These are phyloP conservation scores for Seriola rivoliana DNA, from an alignment of 2,113 vertebrate species.

Conservation along the genomic window DNA sequence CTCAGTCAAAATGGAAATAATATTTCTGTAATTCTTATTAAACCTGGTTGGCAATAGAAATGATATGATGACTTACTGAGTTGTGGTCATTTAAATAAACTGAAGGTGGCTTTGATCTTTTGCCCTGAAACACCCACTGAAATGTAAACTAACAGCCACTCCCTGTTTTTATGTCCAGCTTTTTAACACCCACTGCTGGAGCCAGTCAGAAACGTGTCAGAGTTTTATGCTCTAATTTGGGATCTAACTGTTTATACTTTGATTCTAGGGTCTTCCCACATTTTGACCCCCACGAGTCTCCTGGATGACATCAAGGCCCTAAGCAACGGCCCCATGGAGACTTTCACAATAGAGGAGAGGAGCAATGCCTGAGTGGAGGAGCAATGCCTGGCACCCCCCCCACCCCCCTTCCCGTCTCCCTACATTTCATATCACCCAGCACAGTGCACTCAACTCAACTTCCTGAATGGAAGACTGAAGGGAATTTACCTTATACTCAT, in stretches of 20 bases:
- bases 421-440: constrained; percentile 10
- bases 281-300: constrained; percentile 91
- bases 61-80: too few species aligned
- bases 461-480: constrained; percentile 59
- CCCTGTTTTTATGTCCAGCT: neutral
- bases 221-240: neutral
- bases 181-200: constrained; percentile 24
- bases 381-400: too few species aligned
- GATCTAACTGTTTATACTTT: neutral
- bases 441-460: constrained; percentile 57
- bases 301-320: constrained; percentile 94
- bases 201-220: neutral
- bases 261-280: constrained; percentile 92
- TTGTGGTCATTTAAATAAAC: too few species aligned
- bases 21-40: too few species aligned
- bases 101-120: too few species aligned
- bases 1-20: too few species aligned
- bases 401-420: neutral
- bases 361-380: constrained; percentile 46
- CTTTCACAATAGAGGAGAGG: constrained; percentile 86
- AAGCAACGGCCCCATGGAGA: constrained; percentile 89
- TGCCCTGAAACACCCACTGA: neutral
- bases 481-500: constrained; percentile 59
- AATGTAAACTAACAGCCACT: neutral
- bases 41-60: too few species aligned